Evolutionary conservation across 2,113 vertebrate genomes (phyloP).

Genomic region (Amphiprion percula): DNA sequence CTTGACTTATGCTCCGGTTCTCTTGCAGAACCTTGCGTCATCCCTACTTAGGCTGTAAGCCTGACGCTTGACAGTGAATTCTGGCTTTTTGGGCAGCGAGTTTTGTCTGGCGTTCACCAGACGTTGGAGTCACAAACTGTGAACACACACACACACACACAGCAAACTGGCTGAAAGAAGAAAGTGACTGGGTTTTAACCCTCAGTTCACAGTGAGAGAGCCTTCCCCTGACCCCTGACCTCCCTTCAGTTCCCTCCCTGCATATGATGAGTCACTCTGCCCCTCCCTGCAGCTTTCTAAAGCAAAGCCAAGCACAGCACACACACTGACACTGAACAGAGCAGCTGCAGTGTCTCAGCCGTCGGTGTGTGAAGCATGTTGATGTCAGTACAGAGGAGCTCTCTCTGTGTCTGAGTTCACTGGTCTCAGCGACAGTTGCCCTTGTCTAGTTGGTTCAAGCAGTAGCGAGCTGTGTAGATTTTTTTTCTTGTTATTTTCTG

Average conservation of each 20-base stretch:
- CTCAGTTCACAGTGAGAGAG: not conserved
- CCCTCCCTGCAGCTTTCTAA: slow-evolving; percentile 25
- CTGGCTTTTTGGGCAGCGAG: not conserved
- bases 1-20: slow-evolving; percentile 40
- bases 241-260: slow-evolving; percentile 37
- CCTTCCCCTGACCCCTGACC: slow-evolving; percentile 50
- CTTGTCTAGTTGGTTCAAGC: slow-evolving; percentile 42
- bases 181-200: slow-evolving; percentile 1
- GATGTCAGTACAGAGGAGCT: slow-evolving; percentile 64
- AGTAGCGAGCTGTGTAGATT: not conserved
- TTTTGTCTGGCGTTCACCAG: slow-evolving; percentile 14
- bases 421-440: slow-evolving; percentile 32
- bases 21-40: slow-evolving; percentile 68
- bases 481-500: not conserved
- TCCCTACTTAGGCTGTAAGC: slow-evolving; percentile 12
- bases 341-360: slow-evolving; percentile 75
- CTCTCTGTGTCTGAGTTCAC: slow-evolving; percentile 50
- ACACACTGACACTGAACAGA: slow-evolving; percentile 34
- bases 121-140: not conserved
- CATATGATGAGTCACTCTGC: slow-evolving; percentile 49
- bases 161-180: not conserved
- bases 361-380: slow-evolving; percentile 70
- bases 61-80: slow-evolving; percentile 13
- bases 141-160: not conserved
- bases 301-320: slow-evolving; percentile 25